Percentiles rank a stretch among this genome's conserved stretches.
phyloP scores from a whole-genome alignment of 1,140 invertebrate species.

The Eubasilissa regina region DNA sequence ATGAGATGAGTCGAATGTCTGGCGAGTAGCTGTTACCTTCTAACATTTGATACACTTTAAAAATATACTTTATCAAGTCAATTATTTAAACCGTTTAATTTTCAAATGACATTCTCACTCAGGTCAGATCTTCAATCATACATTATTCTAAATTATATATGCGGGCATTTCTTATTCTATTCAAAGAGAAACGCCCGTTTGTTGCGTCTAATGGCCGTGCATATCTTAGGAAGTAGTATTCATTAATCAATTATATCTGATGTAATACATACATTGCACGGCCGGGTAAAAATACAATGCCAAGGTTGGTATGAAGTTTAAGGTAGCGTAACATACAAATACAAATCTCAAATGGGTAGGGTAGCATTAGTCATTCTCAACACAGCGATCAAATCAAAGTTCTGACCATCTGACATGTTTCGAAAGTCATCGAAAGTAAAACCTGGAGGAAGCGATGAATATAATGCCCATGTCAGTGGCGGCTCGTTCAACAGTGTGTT shows the following conservation, averaged over 20 bases:
- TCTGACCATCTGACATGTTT: constrained; percentile 20
- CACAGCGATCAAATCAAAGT: constrained; percentile 19
- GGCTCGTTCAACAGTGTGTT: not conserved
- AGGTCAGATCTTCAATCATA: not conserved
- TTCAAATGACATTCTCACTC: not conserved
- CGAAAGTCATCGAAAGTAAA: constrained; percentile 39
- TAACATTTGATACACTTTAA: too few relatives aligned
- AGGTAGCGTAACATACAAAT: not conserved
- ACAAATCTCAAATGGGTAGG: not conserved
- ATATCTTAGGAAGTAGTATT: constrained; percentile 5
- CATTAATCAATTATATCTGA: constrained; percentile 45
- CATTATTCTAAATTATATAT: not conserved
- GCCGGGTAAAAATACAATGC: constrained; percentile 1
- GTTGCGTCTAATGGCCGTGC: constrained; percentile 18
- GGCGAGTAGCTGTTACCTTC: too few relatives aligned
- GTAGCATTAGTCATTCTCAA: constrained; percentile 4
- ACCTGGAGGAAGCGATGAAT: not conserved
- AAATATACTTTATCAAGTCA: not conserved
- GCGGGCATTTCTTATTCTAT: not conserved
- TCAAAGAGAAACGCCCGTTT: not conserved
- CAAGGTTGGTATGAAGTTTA: not conserved
- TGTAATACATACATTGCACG: constrained; percentile 33
- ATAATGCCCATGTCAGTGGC: not conserved
- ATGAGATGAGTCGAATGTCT: too few relatives aligned
- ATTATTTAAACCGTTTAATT: constrained; percentile 10